Evolutionary conservation across 2,113 vertebrate species (phyloP), one percentile per base, ranked within the genome.

Genomic region (Microtus ochrogaster): DNA sequence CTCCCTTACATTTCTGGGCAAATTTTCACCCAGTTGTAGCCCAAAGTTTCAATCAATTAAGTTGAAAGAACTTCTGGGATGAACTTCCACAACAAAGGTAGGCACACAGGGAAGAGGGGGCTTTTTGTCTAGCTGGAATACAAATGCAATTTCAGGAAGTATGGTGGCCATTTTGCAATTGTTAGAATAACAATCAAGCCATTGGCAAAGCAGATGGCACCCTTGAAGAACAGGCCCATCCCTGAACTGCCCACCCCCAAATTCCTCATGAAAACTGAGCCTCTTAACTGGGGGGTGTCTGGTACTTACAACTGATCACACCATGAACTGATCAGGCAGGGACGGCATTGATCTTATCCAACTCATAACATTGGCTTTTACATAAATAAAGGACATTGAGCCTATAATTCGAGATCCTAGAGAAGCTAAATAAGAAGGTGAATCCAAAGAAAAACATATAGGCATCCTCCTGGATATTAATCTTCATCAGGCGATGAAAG

Each of bases 221-320:
- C 49, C 22, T 3, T 81, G 49, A 55, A 49, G 19, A 79, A 52
- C 52, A n/a, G 22, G 19, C n/a, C 3, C 58, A 52, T 52, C 79
- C 70, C 86, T 83, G 63, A 84, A 47, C 22, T 65, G 24, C 73
- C 79, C 44, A 8, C 7, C 33, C 49, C n/a, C 30, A 73, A 94
- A 85, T 26, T 89, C n/a, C 41, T 14, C 82, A 70, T 52, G 52
- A 83, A 93, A 91, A 82, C 41, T 77, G 82, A 95, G 72, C 44
- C 68, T 22, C 52, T 52, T n/a, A n/a, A 22, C 77, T 85, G 19
- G 30, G 21, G 33, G 8, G 17, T 44, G 39, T 55, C 77, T 91
- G 52, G 13, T 41, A 47, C 55, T 81, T 89, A 49, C 65, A 89
- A 22, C 70, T 36, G 72, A 92, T 61, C 19, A 11, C 13, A 2